Percentiles rank a stretch among this genome's conserved stretches.
Conservation (phyloP, 2,888 invertebrate species). For the Acrobasis suavella region DNA sequence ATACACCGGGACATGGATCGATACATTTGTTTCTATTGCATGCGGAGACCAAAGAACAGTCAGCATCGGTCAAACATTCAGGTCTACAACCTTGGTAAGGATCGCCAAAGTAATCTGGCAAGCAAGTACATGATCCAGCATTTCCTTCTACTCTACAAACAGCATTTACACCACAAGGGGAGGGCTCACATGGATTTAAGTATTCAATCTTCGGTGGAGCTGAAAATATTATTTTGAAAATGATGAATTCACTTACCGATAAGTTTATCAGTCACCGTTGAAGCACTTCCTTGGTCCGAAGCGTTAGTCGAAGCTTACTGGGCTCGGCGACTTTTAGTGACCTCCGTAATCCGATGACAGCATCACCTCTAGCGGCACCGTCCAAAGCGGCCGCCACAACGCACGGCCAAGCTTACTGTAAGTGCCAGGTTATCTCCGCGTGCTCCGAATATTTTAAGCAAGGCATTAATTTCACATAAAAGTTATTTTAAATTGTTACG, state of each 20-base stretch:
- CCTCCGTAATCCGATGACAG: slow-evolving; percentile 67
- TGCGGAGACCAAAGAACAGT: slow-evolving; percentile 84
- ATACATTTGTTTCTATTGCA: slow-evolving; percentile 86
- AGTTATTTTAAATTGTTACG: slow-evolving; percentile 69
- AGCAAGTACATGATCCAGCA: slow-evolving; percentile 88
- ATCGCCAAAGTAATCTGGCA: slow-evolving; percentile 88
- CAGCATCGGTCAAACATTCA: slow-evolving; percentile 85
- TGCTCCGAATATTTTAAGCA: slow-evolving; percentile 77
- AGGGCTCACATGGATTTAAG: slow-evolving; percentile 83
- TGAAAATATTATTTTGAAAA: slow-evolving; percentile 66
- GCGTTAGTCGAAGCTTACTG: slow-evolving; percentile 81
- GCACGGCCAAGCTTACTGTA: slow-evolving; percentile 81
- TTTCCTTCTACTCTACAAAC: slow-evolving; percentile 87
- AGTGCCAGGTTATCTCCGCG: slow-evolving; percentile 82
- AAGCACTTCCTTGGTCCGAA: slow-evolving; percentile 79
- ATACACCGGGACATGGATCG: slow-evolving; percentile 87
- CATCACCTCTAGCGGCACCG: slow-evolving; percentile 71
- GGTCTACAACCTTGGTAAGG: slow-evolving; percentile 89
- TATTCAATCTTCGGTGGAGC: slow-evolving; percentile 70
- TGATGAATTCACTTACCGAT: slow-evolving; percentile 69
- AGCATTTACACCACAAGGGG: slow-evolving; percentile 88
- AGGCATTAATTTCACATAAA: slow-evolving; percentile 79
- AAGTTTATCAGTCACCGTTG: slow-evolving; percentile 65
- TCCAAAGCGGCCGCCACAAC: slow-evolving; percentile 73
- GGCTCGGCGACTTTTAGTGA: slow-evolving; percentile 77